Conservation (phyloP, 2,113 vertebrate species). For the Heliornis fulica region DNA sequence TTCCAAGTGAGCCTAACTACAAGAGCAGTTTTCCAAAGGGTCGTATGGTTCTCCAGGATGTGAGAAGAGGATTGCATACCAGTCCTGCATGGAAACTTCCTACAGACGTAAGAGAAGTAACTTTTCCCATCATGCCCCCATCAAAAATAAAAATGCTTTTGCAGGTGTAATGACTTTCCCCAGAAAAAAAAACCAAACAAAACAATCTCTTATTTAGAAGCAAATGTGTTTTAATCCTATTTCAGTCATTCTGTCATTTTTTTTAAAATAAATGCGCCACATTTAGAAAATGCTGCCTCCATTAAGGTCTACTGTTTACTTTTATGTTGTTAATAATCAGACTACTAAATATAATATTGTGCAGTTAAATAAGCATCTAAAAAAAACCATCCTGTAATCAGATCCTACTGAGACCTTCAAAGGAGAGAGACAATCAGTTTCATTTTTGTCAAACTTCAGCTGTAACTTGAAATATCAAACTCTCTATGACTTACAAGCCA, state of each 20-base stretch:
- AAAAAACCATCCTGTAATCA: background rate
- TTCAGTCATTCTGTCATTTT: background rate
- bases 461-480: background rate
- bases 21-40: background rate
- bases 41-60: background rate
- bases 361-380: background rate
- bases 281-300: background rate
- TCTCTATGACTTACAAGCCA: background rate
- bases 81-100: background rate
- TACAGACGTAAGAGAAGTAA: background rate
- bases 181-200: background rate
- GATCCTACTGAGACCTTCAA: background rate
- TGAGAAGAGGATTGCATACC: background rate
- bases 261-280: background rate
- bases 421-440: background rate
- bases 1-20: background rate
- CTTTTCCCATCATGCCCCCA: background rate
- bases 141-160: background rate
- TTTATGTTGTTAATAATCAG: background rate
- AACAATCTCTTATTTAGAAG: background rate
- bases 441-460: conserved; percentile 4
- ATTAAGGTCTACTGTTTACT: background rate
- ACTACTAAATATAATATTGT: background rate
- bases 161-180: background rate
- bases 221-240: background rate